phyloP scores from a whole-genome alignment of 1,140 invertebrate genomes.

The Drosophila pachea region DNA sequence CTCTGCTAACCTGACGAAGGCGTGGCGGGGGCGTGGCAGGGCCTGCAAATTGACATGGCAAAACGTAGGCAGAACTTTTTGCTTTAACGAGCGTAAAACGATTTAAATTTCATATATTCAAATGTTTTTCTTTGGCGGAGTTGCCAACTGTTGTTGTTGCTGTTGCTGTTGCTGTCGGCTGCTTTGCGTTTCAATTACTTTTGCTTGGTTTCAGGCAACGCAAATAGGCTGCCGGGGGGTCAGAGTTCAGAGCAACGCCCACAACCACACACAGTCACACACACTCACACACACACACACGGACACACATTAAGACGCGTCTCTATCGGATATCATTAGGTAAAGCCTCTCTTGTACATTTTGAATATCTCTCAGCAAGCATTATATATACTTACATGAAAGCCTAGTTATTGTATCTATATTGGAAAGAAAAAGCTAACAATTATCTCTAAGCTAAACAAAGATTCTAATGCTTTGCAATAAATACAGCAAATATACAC shows the following conservation, averaged over 20 bases:
- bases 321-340: conserved; percentile 42
- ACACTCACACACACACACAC: neutral
- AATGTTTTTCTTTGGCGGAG: conserved; percentile 30
- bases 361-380: conserved; percentile 47
- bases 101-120: conserved; percentile 32
- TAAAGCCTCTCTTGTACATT: conserved; percentile 53
- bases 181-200: too few relatives aligned
- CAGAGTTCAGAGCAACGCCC: conserved; percentile 36
- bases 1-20: conserved; percentile 22
- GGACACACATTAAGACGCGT: conserved; percentile 14
- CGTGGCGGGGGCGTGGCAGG: neutral
- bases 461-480: conserved; percentile 53
- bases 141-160: too few relatives aligned
- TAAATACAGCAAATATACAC: conserved; percentile 20
- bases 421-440: conserved; percentile 28
- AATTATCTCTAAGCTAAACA: conserved; percentile 39
- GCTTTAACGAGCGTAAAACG: conserved; percentile 27
- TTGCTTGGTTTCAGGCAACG: neutral
- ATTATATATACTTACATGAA: conserved; percentile 42
- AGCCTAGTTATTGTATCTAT: conserved; percentile 41
- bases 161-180: too few relatives aligned
- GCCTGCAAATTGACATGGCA: conserved; percentile 19
- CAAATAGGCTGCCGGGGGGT: conserved; percentile 5
- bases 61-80: conserved; percentile 24
- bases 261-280: conserved; percentile 23